Evolutionary conservation across 2,888 invertebrate species (phyloP).

Genomic region (Andrena camellia): DNA sequence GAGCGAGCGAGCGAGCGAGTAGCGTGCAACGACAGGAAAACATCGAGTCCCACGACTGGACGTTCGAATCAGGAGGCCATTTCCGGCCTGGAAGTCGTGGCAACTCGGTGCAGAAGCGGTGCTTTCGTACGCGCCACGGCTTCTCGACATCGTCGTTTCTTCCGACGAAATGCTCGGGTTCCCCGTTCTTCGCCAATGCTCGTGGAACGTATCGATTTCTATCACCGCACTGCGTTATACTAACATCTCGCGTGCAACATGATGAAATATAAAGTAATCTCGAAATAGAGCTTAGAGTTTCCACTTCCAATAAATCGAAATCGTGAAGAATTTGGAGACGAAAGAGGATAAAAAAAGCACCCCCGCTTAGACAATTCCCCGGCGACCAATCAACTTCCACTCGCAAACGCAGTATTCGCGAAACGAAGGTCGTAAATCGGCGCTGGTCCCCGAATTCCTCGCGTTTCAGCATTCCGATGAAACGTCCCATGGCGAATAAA

Average conservation of each 20-base stretch:
- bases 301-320: neutral
- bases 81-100: slow-evolving; percentile 29
- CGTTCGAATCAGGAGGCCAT: slow-evolving; percentile 39
- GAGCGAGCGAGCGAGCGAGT: neutral
- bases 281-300: neutral
- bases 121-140: slow-evolving; percentile 17
- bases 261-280: too few relatives aligned
- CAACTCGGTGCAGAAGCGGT: slow-evolving; percentile 34
- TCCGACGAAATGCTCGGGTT: slow-evolving; percentile 8
- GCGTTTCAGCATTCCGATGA: slow-evolving; percentile 20
- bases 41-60: slow-evolving; percentile 32
- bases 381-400: neutral
- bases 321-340: neutral
- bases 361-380: neutral
- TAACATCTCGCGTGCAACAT: neutral
- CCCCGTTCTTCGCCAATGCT: neutral
- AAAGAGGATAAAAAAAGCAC: neutral
- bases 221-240: neutral
- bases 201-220: neutral
- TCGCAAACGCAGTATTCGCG: neutral
- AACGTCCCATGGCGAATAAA: slow-evolving; percentile 17
- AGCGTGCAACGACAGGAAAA: slow-evolving; percentile 30
- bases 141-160: slow-evolving; percentile 5
- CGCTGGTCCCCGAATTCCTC: slow-evolving; percentile 24
- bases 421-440: neutral